A percentile compares a stretch with the other conserved stretches of the same genome.
phyloP scores from a whole-genome alignment of 1,140 invertebrate species.

The Macrosteles quadrilineatus region DNA sequence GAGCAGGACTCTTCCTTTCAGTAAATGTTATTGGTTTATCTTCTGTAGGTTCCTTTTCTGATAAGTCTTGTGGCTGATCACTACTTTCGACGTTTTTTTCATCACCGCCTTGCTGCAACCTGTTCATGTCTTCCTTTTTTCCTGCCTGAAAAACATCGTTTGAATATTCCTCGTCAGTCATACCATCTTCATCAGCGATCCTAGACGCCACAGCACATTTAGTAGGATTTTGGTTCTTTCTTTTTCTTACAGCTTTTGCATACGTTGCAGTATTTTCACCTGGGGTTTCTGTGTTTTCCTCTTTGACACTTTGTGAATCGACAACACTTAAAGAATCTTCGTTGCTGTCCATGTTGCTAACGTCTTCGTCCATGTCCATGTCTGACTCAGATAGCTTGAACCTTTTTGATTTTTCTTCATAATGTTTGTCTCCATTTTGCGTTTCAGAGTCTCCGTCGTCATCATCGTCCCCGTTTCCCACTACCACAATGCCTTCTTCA shows the following conservation, averaged over 20 bases:
- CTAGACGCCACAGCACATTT: slow-evolving; percentile 65
- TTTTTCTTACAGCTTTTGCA: slow-evolving; percentile 61
- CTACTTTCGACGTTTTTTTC: slow-evolving; percentile 32
- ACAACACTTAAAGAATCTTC: slow-evolving; percentile 67
- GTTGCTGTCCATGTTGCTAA: slow-evolving; percentile 70
- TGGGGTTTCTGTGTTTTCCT: slow-evolving; percentile 53
- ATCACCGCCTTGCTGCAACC: slow-evolving; percentile 34
- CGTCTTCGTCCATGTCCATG: slow-evolving; percentile 60
- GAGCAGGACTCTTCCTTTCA: background rate
- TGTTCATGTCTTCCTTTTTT: slow-evolving; percentile 28
- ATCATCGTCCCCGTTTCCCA: slow-evolving; percentile 63
- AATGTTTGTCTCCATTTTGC: slow-evolving; percentile 51
- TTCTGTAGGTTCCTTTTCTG: slow-evolving; percentile 18
- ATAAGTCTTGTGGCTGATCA: slow-evolving; percentile 17
- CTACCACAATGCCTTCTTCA: slow-evolving; percentile 63
- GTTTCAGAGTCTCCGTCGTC: slow-evolving; percentile 58
- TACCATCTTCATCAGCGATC: slow-evolving; percentile 54
- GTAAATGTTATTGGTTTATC: slow-evolving; percentile 31
- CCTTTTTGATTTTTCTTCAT: slow-evolving; percentile 68
- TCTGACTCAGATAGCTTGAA: slow-evolving; percentile 62
- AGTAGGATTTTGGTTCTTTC: slow-evolving; percentile 91
- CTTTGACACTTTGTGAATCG: slow-evolving; percentile 57
- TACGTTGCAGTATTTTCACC: slow-evolving; percentile 45
- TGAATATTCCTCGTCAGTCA: slow-evolving; percentile 65
- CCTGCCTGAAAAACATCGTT: slow-evolving; percentile 54